Percentiles rank a stretch among this genome's conserved stretches.
phyloP scores from a whole-genome alignment of 2,113 vertebrate species.

The Lepisosteus osseus region DNA sequence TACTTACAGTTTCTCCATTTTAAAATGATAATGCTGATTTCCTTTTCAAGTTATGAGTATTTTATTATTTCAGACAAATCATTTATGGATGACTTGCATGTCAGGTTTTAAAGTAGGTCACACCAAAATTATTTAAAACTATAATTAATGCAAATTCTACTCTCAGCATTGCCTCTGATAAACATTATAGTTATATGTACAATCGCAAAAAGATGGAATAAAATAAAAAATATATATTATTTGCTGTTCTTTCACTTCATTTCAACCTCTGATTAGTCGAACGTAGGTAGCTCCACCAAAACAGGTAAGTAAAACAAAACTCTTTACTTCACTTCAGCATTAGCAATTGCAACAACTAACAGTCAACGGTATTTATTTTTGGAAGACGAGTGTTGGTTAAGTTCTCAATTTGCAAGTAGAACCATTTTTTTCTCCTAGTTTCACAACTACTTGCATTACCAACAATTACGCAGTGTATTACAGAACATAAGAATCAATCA shows the following conservation, averaged over 20 bases:
- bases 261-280: neutral
- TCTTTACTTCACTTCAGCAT: neutral
- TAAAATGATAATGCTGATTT: too few species aligned
- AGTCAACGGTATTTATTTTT: too few species aligned
- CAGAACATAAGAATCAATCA: too few species aligned
- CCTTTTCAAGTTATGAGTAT: slow-evolving; percentile 16
- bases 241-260: neutral
- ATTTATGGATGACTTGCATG: slow-evolving; percentile 16
- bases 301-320: neutral
- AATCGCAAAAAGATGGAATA: slow-evolving; percentile 10
- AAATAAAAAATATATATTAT: neutral
- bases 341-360: too few species aligned
- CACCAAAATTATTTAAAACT: slow-evolving; percentile 23
- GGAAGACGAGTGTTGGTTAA: too few species aligned
- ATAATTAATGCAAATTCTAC: slow-evolving; percentile 20
- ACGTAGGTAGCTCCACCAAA: neutral
- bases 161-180: slow-evolving; percentile 14
- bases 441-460: too few species aligned
- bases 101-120: slow-evolving; percentile 25
- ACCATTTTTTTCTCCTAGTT: too few species aligned
- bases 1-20: too few species aligned
- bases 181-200: neutral
- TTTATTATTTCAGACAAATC: slow-evolving; percentile 12
- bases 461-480: too few species aligned
- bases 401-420: too few species aligned